Percentiles rank a stretch among this genome's conserved stretches.
Conservation (phyloP, 2,888 invertebrate genomes). For the Lycaena phlaeas region DNA sequence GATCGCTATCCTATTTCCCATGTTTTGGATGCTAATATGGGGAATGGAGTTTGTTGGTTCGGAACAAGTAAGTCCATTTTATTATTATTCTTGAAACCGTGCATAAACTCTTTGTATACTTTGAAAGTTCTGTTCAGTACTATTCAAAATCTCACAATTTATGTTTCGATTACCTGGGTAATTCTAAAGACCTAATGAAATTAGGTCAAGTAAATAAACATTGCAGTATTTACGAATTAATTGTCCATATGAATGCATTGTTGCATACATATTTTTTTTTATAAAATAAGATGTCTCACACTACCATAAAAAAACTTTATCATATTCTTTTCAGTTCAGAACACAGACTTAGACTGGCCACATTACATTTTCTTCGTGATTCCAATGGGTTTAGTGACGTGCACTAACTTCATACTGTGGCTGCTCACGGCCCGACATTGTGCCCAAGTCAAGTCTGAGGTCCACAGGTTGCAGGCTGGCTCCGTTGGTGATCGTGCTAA, state of each 20-base stretch:
- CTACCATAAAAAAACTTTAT: no score
- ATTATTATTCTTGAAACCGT: no score
- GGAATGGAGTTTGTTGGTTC: constrained; percentile 78
- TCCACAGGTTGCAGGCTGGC: constrained; percentile 78
- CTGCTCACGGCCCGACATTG: constrained; percentile 79
- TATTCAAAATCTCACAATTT: no score
- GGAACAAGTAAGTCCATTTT: constrained; percentile 68
- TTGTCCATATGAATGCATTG: no score
- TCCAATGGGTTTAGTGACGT: constrained; percentile 76
- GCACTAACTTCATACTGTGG: constrained; percentile 79
- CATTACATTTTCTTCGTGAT: constrained; percentile 76
- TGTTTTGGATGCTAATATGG: constrained; percentile 74
- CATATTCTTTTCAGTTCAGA: constrained; percentile 39
- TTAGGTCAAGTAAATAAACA: no score
- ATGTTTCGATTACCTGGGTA: no score
- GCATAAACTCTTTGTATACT: no score
- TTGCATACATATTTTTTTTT: no score
- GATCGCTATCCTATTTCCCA: constrained; percentile 56
- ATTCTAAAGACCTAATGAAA: no score
- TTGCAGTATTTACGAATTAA: no score
- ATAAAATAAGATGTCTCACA: no score
- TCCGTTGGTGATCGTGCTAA: constrained; percentile 74
- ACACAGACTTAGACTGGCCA: constrained; percentile 48
- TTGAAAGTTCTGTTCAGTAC: no score
- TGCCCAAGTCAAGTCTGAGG: constrained; percentile 81